phyloP scores from a whole-genome alignment of 2,113 vertebrate species.

The Saccopteryx leptura region DNA sequence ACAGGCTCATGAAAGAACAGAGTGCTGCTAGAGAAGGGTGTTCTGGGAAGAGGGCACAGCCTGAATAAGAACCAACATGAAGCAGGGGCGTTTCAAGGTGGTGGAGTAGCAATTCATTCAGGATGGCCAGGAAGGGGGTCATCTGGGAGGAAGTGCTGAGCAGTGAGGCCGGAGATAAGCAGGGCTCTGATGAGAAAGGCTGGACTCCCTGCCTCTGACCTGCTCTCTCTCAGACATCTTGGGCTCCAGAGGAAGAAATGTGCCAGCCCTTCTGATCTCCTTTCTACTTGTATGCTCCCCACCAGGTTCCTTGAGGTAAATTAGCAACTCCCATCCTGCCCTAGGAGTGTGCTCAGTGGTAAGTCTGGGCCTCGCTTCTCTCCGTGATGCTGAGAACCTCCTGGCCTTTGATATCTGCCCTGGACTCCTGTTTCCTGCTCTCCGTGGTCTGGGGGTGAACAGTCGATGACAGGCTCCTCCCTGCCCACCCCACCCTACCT shows the following conservation, averaged over 20 bases:
- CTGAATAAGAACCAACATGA: neutral
- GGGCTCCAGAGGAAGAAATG: neutral
- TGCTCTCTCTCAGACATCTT: neutral
- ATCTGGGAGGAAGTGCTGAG: neutral
- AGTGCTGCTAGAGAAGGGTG: neutral
- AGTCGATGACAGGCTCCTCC: neutral
- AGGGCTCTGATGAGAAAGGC: too few species aligned
- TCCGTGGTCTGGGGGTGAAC: neutral
- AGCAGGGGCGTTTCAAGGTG: neutral
- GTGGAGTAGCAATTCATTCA: neutral
- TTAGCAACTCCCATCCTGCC: neutral
- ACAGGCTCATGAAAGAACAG: neutral
- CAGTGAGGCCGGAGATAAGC: neutral
- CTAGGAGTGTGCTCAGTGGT: neutral
- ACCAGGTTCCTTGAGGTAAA: neutral
- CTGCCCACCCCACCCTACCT: rapidly evolving
- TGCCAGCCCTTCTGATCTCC: neutral
- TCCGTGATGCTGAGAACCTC: neutral
- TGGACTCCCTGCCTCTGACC: too few species aligned
- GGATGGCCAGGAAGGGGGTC: neutral
- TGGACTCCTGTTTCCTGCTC: slow-evolving; percentile 18
- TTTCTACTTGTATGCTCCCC: neutral
- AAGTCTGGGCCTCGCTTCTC: neutral
- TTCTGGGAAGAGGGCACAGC: neutral
- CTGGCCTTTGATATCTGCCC: neutral